phyloP scores from a whole-genome alignment of 1,140 invertebrate species.

The Cataglyphis hispanica region DNA sequence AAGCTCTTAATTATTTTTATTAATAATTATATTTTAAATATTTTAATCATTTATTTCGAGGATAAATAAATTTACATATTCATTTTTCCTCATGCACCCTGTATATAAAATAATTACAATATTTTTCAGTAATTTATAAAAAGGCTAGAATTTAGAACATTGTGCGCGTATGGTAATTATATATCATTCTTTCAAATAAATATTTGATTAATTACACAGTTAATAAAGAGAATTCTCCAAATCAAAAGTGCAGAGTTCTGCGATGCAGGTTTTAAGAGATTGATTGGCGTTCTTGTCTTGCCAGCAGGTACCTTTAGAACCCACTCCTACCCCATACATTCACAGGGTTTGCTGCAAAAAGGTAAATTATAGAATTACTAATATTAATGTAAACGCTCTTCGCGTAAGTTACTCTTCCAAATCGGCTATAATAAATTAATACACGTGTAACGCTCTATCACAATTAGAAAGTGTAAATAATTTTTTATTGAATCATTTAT shows the following conservation, averaged over 20 bases:
- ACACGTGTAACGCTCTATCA: conserved; percentile 4
- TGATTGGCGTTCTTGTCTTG: conserved; percentile 84
- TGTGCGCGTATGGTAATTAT: background rate
- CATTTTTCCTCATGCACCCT: conserved; percentile 31
- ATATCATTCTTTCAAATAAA: background rate
- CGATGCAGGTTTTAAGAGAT: conserved; percentile 73
- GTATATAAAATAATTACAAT: conserved; percentile 16
- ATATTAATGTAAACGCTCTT: conserved; percentile 77
- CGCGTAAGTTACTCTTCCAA: conserved; percentile 64
- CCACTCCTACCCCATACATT: conserved; percentile 83
- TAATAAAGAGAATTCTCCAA: conserved; percentile 31
- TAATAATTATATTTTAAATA: background rate
- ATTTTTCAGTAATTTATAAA: conserved; percentile 16
- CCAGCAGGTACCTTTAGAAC: conserved; percentile 84
- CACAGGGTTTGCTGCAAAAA: conserved; percentile 82
- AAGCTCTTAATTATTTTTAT: background rate
- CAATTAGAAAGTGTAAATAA: background rate
- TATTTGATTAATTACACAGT: background rate
- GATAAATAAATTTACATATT: background rate
- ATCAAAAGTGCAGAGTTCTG: conserved; percentile 67
- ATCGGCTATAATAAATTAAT: conserved; percentile 40
- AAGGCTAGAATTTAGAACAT: conserved; percentile 24
- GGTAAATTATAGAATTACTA: conserved; percentile 84
- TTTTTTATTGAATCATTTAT: conserved; percentile 8
- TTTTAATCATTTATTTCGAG: background rate